phyloP scores from a whole-genome alignment of 2,113 vertebrate species.

The Pundamilia nyererei region DNA sequence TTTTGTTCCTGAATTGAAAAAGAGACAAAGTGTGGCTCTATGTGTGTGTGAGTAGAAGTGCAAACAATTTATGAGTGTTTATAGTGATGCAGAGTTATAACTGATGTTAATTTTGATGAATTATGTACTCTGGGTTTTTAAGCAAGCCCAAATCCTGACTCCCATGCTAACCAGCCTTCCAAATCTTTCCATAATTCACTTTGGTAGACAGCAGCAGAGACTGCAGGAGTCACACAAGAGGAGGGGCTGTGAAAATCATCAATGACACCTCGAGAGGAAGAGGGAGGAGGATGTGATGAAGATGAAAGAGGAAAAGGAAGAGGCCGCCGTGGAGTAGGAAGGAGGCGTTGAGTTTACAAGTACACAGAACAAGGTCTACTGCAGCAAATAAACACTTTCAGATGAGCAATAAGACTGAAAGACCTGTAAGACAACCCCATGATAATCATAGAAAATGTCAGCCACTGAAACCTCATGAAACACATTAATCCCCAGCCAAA shows the following conservation, averaged over 20 bases:
- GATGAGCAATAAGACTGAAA: constrained; percentile 27
- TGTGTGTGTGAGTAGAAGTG: not conserved
- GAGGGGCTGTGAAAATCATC: constrained; percentile 12
- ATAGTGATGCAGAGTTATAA: constrained; percentile 20
- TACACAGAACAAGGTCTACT: not conserved
- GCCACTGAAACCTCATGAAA: not conserved
- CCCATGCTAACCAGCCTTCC: not conserved
- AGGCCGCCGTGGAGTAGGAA: not conserved
- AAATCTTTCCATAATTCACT: constrained; percentile 24
- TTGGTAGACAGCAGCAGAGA: not conserved
- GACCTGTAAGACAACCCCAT: not conserved
- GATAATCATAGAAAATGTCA: not conserved
- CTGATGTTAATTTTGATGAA: constrained; percentile 51
- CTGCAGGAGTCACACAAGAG: not conserved
- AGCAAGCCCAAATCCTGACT: constrained; percentile 16
- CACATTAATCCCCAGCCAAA: not conserved
- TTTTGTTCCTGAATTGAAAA: not conserved
- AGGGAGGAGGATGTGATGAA: constrained; percentile 20
- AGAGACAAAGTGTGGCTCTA: not conserved
- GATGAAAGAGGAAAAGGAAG: constrained; percentile 20
- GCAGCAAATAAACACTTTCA: constrained; percentile 17
- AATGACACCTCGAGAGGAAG: constrained; percentile 4
- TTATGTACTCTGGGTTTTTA: constrained; percentile 28
- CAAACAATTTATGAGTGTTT: constrained; percentile 22
- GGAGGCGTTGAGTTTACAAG: not conserved